phyloP scores from a whole-genome alignment of 2,113 vertebrate genomes.

The Tiliqua scincoides region DNA sequence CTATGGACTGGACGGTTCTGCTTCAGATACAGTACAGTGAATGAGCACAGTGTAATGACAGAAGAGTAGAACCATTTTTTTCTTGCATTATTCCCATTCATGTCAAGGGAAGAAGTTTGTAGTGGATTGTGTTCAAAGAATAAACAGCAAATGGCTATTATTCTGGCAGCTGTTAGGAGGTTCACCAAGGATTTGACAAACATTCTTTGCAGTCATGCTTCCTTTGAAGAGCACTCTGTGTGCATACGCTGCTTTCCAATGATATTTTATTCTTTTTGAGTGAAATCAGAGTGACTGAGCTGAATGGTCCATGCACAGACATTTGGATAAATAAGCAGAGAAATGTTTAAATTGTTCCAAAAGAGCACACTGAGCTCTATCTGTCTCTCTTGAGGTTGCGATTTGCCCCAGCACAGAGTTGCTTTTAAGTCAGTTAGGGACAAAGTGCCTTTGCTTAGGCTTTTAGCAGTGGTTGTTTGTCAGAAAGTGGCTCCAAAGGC shows the following conservation, averaged over 20 bases:
- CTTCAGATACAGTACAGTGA: neutral
- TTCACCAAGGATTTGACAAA: neutral
- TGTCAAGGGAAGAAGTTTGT: neutral
- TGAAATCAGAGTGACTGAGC: neutral
- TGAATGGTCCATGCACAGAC: neutral
- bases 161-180: neutral
- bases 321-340: neutral
- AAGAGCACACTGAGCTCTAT: neutral
- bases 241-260: neutral
- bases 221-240: neutral
- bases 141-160: neutral
- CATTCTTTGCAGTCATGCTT: neutral
- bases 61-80: neutral
- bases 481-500: neutral
- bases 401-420: neutral
- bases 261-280: neutral
- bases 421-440: neutral
- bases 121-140: neutral
- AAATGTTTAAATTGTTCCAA: neutral
- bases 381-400: neutral
- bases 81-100: neutral
- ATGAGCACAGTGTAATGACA: neutral
- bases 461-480: slow-evolving; percentile 27
- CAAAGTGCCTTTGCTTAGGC: neutral
- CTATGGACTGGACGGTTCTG: neutral